These are phyloP conservation scores for Paedocypris micromegethes DNA, from an alignment of 2,797 vertebrate genomes.

Conservation along the genomic window DNA sequence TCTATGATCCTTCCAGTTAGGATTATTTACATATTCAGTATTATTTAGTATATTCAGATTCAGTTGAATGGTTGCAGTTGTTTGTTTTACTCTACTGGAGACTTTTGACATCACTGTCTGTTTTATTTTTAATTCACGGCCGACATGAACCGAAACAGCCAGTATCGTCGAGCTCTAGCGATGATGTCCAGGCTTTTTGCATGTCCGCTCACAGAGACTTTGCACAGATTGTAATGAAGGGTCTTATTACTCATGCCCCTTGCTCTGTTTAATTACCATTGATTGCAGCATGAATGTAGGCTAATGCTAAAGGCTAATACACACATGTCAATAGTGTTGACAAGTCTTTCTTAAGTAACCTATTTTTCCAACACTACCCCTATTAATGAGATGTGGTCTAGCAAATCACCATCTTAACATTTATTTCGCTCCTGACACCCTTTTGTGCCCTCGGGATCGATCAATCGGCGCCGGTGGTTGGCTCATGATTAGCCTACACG, in stretches of 20 bases:
- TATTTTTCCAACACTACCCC: conserved; percentile 14
- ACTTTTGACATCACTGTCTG: too few species aligned
- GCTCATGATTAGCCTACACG: conserved; percentile 32
- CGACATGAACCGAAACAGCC: too few species aligned
- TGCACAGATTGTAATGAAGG: conserved; percentile 18
- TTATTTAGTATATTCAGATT: too few species aligned
- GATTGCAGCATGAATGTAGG: conserved; percentile 54
- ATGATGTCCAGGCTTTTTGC: neutral
- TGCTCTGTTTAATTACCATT: conserved; percentile 66
- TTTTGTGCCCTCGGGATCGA: conserved; percentile 9
- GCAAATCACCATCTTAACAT: neutral
- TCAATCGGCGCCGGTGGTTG: conserved; percentile 36
- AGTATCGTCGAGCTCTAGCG: too few species aligned
- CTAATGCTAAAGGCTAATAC: conserved; percentile 45
- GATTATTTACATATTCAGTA: too few species aligned
- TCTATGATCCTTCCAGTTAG: too few species aligned
- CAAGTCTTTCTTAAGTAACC: conserved; percentile 36
- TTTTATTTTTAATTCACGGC: too few species aligned
- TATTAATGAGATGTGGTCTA: conserved; percentile 4
- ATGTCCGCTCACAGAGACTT: conserved; percentile 8
- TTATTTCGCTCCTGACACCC: conserved; percentile 17
- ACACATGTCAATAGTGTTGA: conserved; percentile 36
- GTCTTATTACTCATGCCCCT: conserved; percentile 63
- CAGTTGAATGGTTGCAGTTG: too few species aligned
- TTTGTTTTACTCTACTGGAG: too few species aligned